phyloP scores from a whole-genome alignment of 2,113 vertebrate genomes.

The Psittacula cyanocephala region DNA sequence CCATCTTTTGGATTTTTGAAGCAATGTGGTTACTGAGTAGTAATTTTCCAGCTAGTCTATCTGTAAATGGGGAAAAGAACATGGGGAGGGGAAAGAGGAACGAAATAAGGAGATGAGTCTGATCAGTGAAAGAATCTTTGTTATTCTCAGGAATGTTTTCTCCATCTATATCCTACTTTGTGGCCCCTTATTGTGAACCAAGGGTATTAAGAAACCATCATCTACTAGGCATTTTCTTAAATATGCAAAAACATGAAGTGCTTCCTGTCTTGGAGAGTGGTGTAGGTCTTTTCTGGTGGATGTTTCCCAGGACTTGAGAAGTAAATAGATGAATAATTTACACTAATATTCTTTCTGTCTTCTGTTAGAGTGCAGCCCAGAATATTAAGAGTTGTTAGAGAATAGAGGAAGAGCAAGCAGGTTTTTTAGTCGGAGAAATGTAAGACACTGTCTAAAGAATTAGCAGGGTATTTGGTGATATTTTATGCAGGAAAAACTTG shows the following conservation, averaged over 20 bases:
- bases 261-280: not conserved
- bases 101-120: not conserved
- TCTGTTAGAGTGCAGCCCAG: not conserved
- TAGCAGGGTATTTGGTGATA: not conserved
- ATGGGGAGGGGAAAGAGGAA: rapidly evolving
- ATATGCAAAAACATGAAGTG: not conserved
- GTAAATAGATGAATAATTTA: not conserved
- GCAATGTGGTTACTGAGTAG: not conserved
- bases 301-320: not conserved
- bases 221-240: not conserved
- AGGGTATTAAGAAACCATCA: not conserved
- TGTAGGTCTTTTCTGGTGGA: not conserved
- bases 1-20: not conserved
- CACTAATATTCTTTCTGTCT: not conserved
- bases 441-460: not conserved
- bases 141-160: not conserved
- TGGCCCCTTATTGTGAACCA: not conserved
- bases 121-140: not conserved
- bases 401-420: not conserved
- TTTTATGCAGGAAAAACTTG: not conserved
- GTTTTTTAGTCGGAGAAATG: not conserved
- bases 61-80: not conserved
- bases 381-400: not conserved
- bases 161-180: not conserved
- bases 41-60: not conserved